phyloP scores from a whole-genome alignment of 2,113 vertebrate genomes.

The Nibea albiflora region DNA sequence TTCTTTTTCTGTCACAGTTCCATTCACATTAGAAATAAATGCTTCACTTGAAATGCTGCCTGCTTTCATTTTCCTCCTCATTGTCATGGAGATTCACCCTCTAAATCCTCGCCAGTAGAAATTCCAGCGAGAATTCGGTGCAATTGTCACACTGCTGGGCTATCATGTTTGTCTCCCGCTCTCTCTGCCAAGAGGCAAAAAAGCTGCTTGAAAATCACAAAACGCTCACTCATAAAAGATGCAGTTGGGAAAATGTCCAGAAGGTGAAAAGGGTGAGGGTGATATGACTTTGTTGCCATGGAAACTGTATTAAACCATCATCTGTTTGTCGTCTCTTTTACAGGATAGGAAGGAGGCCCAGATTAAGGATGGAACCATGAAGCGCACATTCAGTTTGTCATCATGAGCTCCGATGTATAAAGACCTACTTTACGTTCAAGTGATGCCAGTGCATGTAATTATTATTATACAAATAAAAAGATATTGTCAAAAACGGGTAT shows the following conservation, averaged over 20 bases:
- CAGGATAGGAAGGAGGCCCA: conserved; percentile 86
- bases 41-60: conserved; percentile 46
- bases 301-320: conserved; percentile 56
- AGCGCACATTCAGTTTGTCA: conserved; percentile 76
- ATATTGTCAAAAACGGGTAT: conserved; percentile 58
- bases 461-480: conserved; percentile 78
- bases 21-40: conserved; percentile 47
- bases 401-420: conserved; percentile 77
- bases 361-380: conserved; percentile 86
- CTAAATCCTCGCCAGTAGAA: conserved; percentile 43
- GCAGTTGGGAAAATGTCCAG: conserved; percentile 40
- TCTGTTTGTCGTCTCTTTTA: conserved; percentile 66
- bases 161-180: conserved; percentile 44
- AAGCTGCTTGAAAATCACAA: conserved; percentile 55
- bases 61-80: conserved; percentile 55
- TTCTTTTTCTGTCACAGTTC: conserved; percentile 35
- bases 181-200: conserved; percentile 5
- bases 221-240: conserved; percentile 44
- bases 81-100: conserved; percentile 70
- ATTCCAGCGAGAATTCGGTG: conserved; percentile 56
- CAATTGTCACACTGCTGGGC: conserved; percentile 54
- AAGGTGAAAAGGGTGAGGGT: conserved; percentile 42
- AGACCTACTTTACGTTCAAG: conserved; percentile 48
- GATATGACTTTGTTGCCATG: conserved; percentile 61
- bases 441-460: conserved; percentile 68